A percentile compares a stretch with the other conserved stretches of the same genome.
Conservation (phyloP, 1,140 invertebrate species). For the Orchesella cincta region DNA sequence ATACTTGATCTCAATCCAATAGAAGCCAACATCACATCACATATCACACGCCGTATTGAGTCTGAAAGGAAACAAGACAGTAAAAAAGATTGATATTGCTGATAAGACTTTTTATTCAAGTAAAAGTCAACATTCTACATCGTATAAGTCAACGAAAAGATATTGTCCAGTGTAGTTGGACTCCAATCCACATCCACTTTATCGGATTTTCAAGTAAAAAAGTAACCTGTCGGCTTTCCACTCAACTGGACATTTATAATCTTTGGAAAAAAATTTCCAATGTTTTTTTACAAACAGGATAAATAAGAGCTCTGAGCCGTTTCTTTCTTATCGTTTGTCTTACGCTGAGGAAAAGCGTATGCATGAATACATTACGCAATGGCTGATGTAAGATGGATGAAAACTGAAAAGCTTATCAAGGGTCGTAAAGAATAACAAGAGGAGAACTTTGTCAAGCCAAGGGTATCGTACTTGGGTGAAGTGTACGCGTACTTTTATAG, state of each 20-base stretch:
- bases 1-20: background rate
- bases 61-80: background rate
- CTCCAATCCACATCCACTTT: background rate
- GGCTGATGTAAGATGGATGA: no score
- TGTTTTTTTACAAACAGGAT: no score
- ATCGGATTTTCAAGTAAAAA: conserved; percentile 9
- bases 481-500: no score
- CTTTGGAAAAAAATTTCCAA: background rate
- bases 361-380: no score
- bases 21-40: background rate
- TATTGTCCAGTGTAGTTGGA: background rate
- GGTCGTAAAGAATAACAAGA: no score
- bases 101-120: background rate
- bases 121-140: background rate
- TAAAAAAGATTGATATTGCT: background rate
- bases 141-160: background rate
- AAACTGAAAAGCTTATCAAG: no score
- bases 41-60: background rate
- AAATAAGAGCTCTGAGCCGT: no score
- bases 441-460: no score
- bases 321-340: no score
- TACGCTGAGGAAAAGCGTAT: background rate
- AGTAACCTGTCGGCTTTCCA: conserved; percentile 28
- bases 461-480: no score
- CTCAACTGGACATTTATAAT: conserved; percentile 22